Evolutionary conservation across 2,113 vertebrate species (phyloP).

Genomic region (Entelurus aequoreus): DNA sequence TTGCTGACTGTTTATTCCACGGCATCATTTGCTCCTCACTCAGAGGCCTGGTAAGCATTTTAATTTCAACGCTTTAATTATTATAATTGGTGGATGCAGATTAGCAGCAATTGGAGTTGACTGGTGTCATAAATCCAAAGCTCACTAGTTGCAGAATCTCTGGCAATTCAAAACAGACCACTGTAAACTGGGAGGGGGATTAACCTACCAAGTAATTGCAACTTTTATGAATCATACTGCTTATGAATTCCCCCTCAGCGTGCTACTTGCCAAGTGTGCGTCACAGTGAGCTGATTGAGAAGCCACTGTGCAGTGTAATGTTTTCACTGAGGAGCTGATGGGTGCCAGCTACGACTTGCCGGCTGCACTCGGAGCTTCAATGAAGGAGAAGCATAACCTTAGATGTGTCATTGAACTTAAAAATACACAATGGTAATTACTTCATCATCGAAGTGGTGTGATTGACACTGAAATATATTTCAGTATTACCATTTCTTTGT

Average conservation of each 20-base stretch:
- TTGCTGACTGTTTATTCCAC: slow-evolving; percentile 51
- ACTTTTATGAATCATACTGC: slow-evolving; percentile 70
- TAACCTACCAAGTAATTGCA: slow-evolving; percentile 70
- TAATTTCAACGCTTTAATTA: slow-evolving; percentile 65
- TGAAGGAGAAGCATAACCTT: slow-evolving; percentile 25
- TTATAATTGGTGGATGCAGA: slow-evolving; percentile 72
- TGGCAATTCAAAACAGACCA: slow-evolving; percentile 62
- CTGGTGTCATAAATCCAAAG: slow-evolving; percentile 71
- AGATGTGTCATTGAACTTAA: slow-evolving; percentile 10
- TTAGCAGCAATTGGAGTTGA: slow-evolving; percentile 74
- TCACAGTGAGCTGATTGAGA: slow-evolving; percentile 35
- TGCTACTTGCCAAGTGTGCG: slow-evolving; percentile 36
- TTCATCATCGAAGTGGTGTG: too few species aligned
- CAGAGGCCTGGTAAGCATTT: slow-evolving; percentile 45
- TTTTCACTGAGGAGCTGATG: slow-evolving; percentile 13
- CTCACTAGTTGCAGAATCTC: slow-evolving; percentile 60
- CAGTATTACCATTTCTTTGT: too few species aligned
- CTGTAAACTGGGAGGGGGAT: slow-evolving; percentile 58
- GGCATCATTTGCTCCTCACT: slow-evolving; percentile 34
- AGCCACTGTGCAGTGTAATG: slow-evolving; percentile 38
- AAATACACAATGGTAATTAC: too few species aligned
- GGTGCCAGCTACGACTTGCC: slow-evolving; percentile 41
- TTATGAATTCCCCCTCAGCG: slow-evolving; percentile 59
- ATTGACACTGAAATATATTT: too few species aligned
- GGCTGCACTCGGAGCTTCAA: slow-evolving; percentile 28